Percentiles rank a stretch among this genome's conserved stretches.
phyloP scores from a whole-genome alignment of 2,888 invertebrate species.

The Aphidius colemani region DNA sequence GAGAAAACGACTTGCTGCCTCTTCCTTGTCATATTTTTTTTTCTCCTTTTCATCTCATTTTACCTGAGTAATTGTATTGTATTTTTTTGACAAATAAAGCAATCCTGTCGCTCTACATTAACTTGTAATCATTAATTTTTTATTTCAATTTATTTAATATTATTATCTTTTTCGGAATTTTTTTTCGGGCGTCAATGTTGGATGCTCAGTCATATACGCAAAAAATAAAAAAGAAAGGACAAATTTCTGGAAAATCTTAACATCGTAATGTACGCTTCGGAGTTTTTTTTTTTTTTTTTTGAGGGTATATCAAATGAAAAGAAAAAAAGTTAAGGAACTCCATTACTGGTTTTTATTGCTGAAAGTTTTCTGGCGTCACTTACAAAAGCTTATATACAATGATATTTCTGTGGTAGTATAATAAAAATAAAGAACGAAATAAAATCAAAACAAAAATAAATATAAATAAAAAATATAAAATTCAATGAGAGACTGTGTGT shows the following conservation, averaged over 20 bases:
- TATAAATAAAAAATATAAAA: neutral
- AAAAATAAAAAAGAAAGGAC: constrained; percentile 5
- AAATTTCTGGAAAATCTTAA: constrained; percentile 4
- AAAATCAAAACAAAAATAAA: constrained; percentile 4
- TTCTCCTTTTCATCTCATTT: constrained; percentile 17
- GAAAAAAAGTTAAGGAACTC: constrained; percentile 15
- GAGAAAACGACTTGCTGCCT: constrained; percentile 47
- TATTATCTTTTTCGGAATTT: neutral
- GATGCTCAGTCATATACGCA: neutral
- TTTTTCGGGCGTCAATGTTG: neutral
- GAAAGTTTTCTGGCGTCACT: constrained; percentile 26
- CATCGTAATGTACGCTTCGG: neutral
- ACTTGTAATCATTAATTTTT: too few species aligned
- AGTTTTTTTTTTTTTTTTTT: constrained; percentile 12
- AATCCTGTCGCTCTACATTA: too few species aligned
- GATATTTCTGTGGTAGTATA: constrained; percentile 11
- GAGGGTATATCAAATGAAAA: neutral
- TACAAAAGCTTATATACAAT: constrained; percentile 16
- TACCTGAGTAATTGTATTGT: too few species aligned
- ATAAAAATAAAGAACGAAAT: constrained; percentile 6
- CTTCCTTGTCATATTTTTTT: constrained; percentile 36
- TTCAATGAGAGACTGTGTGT: neutral
- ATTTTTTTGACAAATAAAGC: neutral
- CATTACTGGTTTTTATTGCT: constrained; percentile 16
- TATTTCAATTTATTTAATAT: neutral